A percentile compares a stretch with the other conserved stretches of the same genome.
These are phyloP conservation scores for Arvicanthis niloticus DNA, from an alignment of 2,113 vertebrate species.

Conservation along the genomic window DNA sequence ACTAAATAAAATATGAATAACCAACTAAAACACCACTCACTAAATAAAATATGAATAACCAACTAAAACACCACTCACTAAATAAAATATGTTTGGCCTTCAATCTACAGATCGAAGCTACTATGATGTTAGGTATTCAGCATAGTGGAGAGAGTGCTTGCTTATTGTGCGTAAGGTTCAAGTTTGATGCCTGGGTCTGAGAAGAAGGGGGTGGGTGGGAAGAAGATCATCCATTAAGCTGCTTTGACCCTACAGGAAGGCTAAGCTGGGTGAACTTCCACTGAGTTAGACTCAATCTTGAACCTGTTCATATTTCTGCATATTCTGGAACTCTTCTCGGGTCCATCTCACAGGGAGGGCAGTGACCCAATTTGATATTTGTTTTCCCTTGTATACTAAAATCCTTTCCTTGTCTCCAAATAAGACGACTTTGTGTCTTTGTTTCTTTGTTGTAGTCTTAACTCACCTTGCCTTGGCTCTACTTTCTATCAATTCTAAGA, in stretches of 20 bases:
- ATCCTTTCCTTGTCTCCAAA: neutral
- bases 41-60: neutral
- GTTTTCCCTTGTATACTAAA: neutral
- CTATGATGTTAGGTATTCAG: neutral
- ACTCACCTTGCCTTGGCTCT: neutral
- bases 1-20: neutral
- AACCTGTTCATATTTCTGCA: neutral
- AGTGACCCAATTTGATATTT: neutral
- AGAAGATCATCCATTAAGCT: neutral
- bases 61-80: neutral
- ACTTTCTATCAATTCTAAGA: neutral
- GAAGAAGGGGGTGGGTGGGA: too few relatives aligned
- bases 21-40: neutral
- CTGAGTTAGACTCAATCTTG: neutral
- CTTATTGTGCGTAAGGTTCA: neutral
- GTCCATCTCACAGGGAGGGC: neutral
- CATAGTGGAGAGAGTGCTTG: neutral
- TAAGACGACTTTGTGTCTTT: neutral
- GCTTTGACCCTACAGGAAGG: neutral
- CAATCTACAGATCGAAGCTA: neutral
- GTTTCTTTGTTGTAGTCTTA: neutral
- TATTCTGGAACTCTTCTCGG: neutral
- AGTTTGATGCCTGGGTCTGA: neutral
- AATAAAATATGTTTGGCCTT: neutral
- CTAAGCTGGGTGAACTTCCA: neutral